phyloP scores from a whole-genome alignment of 1,140 invertebrate genomes.

The Stegodyphus dumicola region DNA sequence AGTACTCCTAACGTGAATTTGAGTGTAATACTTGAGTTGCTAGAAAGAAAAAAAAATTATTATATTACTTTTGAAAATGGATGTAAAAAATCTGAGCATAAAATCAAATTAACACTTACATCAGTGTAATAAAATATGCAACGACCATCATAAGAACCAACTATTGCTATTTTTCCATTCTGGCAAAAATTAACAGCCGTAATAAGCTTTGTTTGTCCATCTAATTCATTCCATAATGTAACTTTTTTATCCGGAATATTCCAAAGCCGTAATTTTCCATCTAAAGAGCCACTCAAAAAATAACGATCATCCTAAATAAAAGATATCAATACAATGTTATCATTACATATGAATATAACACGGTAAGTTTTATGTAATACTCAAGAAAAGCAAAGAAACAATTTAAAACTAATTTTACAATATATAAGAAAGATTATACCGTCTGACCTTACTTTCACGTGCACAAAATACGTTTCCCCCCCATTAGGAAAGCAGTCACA shows the following conservation, averaged over 20 bases:
- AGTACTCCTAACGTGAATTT: constrained; percentile 94
- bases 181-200: constrained; percentile 97
- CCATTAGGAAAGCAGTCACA: no score
- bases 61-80: not conserved
- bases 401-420: no score
- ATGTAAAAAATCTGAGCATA: not conserved
- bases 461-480: no score
- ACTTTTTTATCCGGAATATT: constrained; percentile 99
- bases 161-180: constrained; percentile 97
- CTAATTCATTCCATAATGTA: constrained; percentile 97
- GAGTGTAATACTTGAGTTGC: constrained; percentile 97
- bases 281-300: constrained; percentile 93
- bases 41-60: constrained; percentile 63
- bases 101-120: constrained; percentile 65
- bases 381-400: no score
- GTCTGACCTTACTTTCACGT: no score
- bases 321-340: no score
- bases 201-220: constrained; percentile 92
- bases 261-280: constrained; percentile 97
- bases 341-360: no score
- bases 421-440: no score
- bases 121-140: constrained; percentile 99
- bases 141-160: constrained; percentile 97
- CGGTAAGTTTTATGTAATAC: no score
- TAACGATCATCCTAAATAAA: constrained; percentile 83